These are phyloP conservation scores for Polydrusus tereticollis DNA, from an alignment of 2,888 invertebrate genomes.

Conservation along the genomic window DNA sequence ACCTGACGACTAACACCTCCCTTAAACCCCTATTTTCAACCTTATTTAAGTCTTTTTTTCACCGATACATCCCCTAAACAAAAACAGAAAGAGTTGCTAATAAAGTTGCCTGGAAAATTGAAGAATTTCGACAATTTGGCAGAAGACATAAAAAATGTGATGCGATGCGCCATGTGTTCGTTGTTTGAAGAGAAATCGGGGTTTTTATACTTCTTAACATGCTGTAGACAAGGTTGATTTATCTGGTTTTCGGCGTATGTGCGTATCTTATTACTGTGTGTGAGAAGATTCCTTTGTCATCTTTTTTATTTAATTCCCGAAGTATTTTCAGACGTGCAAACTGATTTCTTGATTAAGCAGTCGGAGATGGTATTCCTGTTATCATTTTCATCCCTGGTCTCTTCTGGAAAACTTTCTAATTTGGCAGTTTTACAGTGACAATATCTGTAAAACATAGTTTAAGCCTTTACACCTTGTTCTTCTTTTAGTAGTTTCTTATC, in stretches of 20 bases:
- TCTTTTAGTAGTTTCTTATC: no score
- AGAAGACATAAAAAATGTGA: constrained; percentile 27
- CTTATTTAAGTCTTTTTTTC: constrained; percentile 13
- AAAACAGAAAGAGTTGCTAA: constrained; percentile 8
- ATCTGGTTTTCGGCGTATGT: constrained; percentile 17
- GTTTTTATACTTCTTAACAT: constrained; percentile 29
- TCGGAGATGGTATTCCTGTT: neutral
- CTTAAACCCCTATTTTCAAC: constrained; percentile 11
- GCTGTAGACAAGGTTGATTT: constrained; percentile 28
- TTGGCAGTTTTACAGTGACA: no score
- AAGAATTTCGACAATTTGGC: constrained; percentile 35
- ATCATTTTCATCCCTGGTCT: neutral
- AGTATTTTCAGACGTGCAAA: neutral
- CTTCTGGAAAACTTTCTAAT: no score
- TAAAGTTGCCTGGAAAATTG: neutral
- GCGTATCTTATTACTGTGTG: constrained; percentile 15
- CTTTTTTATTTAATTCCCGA: neutral
- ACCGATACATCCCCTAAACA: neutral
- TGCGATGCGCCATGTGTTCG: constrained; percentile 39
- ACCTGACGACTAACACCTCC: constrained; percentile 55
- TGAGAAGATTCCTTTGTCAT: constrained; percentile 9
- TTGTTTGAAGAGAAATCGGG: constrained; percentile 37
- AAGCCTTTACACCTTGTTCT: no score
- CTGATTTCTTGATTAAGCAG: neutral
- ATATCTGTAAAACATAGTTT: no score